phyloP scores from a whole-genome alignment of 2,113 vertebrate species.

The Colinus virginianus region DNA sequence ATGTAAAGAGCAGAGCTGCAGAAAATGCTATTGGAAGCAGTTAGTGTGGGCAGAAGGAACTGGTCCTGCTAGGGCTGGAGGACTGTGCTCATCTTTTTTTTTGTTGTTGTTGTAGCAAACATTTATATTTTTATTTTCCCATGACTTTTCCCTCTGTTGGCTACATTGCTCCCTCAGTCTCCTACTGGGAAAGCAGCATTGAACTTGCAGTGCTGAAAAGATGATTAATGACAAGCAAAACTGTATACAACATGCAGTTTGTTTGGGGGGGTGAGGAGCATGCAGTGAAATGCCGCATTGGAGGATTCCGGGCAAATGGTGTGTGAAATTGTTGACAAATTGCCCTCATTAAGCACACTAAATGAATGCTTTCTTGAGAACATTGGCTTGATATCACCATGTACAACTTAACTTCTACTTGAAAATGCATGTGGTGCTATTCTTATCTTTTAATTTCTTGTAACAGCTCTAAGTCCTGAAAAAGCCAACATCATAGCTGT shows the following conservation, averaged over 20 bases:
- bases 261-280: slow-evolving; percentile 58
- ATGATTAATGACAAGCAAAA: slow-evolving; percentile 80
- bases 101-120: slow-evolving; percentile 1
- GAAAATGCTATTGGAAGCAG: neutral
- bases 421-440: slow-evolving; percentile 27
- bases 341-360: slow-evolving; percentile 80
- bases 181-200: slow-evolving; percentile 62
- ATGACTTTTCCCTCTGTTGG: slow-evolving; percentile 54
- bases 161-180: slow-evolving; percentile 46
- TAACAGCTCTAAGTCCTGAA: slow-evolving; percentile 37
- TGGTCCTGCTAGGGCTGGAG: neutral
- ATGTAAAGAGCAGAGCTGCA: neutral
- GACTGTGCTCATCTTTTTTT: neutral
- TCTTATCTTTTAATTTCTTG: slow-evolving; percentile 63
- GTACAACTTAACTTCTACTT: slow-evolving; percentile 34
- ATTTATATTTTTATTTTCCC: slow-evolving; percentile 57
- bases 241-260: slow-evolving; percentile 68
- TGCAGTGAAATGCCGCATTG: slow-evolving; percentile 58
- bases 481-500: slow-evolving; percentile 29
- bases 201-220: slow-evolving; percentile 72
- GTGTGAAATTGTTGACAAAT: slow-evolving; percentile 87
- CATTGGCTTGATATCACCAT: slow-evolving; percentile 60
- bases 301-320: slow-evolving; percentile 79
- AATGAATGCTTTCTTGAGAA: slow-evolving; percentile 66
- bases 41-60: neutral